These are phyloP conservation scores for Potorous gilbertii DNA, from an alignment of 2,797 vertebrate species.

Conservation along the genomic window DNA sequence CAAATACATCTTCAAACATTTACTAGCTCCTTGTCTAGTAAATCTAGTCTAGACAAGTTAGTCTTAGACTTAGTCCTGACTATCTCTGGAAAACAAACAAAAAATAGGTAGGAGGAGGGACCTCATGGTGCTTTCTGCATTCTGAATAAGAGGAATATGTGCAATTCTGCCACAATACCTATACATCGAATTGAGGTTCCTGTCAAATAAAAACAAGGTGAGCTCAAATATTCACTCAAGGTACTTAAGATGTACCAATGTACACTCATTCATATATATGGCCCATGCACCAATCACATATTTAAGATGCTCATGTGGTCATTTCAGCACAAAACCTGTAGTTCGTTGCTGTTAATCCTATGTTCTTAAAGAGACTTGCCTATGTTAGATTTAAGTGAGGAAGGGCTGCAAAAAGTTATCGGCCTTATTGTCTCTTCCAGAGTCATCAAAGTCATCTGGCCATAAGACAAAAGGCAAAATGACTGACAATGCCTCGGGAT, in stretches of 20 bases:
- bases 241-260: not conserved
- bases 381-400: not conserved
- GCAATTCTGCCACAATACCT: not conserved
- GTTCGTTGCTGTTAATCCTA: not conserved
- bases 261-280: not conserved
- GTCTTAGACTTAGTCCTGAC: not conserved
- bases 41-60: not conserved
- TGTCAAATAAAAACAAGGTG: constrained; percentile 36
- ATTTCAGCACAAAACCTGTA: not conserved
- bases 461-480: not conserved
- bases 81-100: not conserved
- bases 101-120: not conserved
- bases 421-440: not conserved
- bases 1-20: not conserved
- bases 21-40: not conserved
- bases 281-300: not conserved
- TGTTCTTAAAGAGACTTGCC: not conserved
- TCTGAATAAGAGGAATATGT: not conserved
- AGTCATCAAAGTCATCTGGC: not conserved
- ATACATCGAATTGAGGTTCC: not conserved
- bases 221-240: not conserved
- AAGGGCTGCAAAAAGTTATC: not conserved
- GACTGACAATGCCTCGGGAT: not conserved
- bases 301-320: not conserved
- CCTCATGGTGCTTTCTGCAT: not conserved